Percentiles rank a stretch among this genome's conserved stretches.
phyloP scores from a whole-genome alignment of 92 coral and sea anemone genomes.

The Palythoa heliodiscus region DNA sequence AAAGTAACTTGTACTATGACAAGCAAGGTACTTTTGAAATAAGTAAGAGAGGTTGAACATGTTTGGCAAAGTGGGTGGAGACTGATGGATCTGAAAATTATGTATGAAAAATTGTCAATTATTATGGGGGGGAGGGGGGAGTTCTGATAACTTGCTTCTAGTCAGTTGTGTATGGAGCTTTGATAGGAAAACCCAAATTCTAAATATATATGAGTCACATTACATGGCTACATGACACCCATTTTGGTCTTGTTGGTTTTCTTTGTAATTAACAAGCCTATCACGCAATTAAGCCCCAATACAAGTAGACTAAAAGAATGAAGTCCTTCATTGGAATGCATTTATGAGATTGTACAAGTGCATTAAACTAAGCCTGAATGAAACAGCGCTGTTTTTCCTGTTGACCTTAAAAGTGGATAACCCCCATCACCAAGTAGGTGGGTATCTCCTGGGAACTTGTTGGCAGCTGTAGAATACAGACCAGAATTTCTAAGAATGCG shows the following conservation, averaged over 20 bases:
- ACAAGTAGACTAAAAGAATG: neutral
- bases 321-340: neutral
- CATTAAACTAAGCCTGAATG: slow-evolving; percentile 2
- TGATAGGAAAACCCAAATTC: slow-evolving; percentile 1
- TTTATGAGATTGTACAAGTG: slow-evolving; percentile 4
- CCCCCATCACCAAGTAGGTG: neutral
- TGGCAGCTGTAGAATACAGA: slow-evolving; percentile 7
- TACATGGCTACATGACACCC: neutral
- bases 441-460: slow-evolving; percentile 7
- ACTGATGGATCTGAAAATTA: neutral
- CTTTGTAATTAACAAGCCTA: neutral
- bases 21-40: neutral
- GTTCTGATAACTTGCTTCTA: slow-evolving; percentile 1
- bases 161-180: neutral
- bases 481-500: slow-evolving; percentile 6
- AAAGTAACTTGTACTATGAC: slow-evolving; percentile 1
- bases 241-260: neutral
- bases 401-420: neutral
- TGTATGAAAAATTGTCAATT: neutral
- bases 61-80: slow-evolving; percentile 4
- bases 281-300: neutral
- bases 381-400: neutral
- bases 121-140: slow-evolving; percentile 3
- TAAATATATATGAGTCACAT: neutral
- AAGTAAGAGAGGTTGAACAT: neutral